Conservation (phyloP, 2,888 invertebrate species). For the Eledone cirrhosa region DNA sequence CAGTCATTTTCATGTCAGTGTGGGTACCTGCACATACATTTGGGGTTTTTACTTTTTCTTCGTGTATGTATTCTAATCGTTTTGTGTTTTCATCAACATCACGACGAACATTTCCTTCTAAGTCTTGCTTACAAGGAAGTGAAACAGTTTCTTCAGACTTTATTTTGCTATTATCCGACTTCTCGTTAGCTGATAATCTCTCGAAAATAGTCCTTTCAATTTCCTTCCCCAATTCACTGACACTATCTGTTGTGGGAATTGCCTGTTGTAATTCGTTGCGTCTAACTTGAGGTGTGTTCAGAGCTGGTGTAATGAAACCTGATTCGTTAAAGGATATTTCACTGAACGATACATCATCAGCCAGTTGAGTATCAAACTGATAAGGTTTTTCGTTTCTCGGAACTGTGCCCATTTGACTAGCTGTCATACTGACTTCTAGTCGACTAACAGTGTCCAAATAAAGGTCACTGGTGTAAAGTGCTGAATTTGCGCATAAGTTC, state of each 20-base stretch:
- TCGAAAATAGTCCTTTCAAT: constrained; percentile 22
- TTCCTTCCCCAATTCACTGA: constrained; percentile 17
- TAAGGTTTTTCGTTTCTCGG: not conserved
- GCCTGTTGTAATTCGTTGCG: not conserved
- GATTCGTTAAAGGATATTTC: constrained; percentile 3
- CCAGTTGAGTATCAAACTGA: not conserved
- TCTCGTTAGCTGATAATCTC: constrained; percentile 5
- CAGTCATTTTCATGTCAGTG: no score
- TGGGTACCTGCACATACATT: no score
- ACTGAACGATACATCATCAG: not conserved
- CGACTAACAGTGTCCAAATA: constrained; percentile 13
- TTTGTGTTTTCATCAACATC: no score
- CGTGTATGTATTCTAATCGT: no score
- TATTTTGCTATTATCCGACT: not conserved
- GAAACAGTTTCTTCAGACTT: no score
- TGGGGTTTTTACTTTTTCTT: no score
- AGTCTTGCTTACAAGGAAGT: no score
- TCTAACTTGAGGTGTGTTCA: not conserved
- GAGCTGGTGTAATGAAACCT: constrained; percentile 15
- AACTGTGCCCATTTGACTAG: not conserved
- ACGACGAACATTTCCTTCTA: no score
- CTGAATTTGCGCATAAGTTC: constrained; percentile 1
- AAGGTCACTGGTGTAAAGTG: constrained; percentile 8
- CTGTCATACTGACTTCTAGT: constrained; percentile 1
- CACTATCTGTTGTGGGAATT: constrained; percentile 1